Conservation (phyloP, 2,888 invertebrate species). For the Himalopsyche tibetana region DNA sequence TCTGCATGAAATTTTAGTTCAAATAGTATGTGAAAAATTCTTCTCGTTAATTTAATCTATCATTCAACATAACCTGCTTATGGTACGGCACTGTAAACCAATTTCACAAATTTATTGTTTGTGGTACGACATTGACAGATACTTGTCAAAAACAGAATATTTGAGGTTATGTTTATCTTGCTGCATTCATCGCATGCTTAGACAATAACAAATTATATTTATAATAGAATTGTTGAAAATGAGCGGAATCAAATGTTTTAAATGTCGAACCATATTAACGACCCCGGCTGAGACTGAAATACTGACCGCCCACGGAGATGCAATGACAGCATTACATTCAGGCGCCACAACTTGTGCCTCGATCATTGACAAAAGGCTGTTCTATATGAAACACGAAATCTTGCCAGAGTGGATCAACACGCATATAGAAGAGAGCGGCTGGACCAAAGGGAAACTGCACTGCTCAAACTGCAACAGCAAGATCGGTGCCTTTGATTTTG, state of each 20-base stretch:
- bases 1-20: no score
- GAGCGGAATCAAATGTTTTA: conserved; percentile 58
- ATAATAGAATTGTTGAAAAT: conserved; percentile 19
- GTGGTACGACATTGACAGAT: no score
- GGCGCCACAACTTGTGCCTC: conserved; percentile 47
- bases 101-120: no score
- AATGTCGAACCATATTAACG: conserved; percentile 53
- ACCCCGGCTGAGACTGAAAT: conserved; percentile 45
- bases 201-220: not conserved
- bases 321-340: not conserved
- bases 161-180: no score
- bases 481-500: conserved; percentile 82
- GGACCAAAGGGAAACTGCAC: conserved; percentile 82
- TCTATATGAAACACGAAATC: conserved; percentile 56
- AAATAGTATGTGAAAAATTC: no score
- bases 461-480: conserved; percentile 79
- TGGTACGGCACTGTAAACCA: no score
- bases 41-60: no score
- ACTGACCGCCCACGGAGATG: conserved; percentile 49
- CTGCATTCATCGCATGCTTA: no score
- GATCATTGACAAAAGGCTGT: conserved; percentile 48
- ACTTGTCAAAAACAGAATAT: no score
- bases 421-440: conserved; percentile 75
- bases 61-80: no score
- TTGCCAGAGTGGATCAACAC: conserved; percentile 56